Conservation (phyloP, 2,888 invertebrate genomes). For the Hypercompe scribonia region DNA sequence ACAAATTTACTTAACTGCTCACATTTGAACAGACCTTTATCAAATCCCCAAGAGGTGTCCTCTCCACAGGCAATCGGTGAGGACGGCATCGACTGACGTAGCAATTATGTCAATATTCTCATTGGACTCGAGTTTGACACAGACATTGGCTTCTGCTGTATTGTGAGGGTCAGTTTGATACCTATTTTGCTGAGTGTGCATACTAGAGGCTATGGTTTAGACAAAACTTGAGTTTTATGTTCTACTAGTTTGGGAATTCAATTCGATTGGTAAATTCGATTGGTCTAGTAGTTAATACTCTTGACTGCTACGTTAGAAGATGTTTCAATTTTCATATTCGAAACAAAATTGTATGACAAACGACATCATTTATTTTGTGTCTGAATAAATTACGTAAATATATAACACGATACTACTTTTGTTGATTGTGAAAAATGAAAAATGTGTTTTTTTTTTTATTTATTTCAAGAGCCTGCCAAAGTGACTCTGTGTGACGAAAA, state of each 20-base stretch:
- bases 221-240: background rate
- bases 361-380: too few species aligned
- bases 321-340: too few species aligned
- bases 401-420: too few species aligned
- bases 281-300: too few species aligned
- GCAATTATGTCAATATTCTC: conserved; percentile 26
- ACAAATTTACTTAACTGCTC: conserved; percentile 2
- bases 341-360: too few species aligned
- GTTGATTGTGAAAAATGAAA: too few species aligned
- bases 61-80: conserved; percentile 24
- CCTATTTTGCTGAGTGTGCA: background rate
- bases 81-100: background rate
- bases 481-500: too few species aligned
- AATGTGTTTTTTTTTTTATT: too few species aligned
- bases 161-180: conserved; percentile 5
- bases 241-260: background rate
- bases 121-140: conserved; percentile 12
- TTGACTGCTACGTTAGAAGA: too few species aligned
- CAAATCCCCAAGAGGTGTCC: conserved; percentile 13
- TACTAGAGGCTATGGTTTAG: background rate
- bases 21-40: conserved; percentile 10
- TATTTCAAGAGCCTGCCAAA: too few species aligned
- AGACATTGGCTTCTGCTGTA: background rate
- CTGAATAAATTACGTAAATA: too few species aligned
- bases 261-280: too few species aligned